Conservation (phyloP, 2,113 vertebrate species). For the Chroicocephalus ridibundus region DNA sequence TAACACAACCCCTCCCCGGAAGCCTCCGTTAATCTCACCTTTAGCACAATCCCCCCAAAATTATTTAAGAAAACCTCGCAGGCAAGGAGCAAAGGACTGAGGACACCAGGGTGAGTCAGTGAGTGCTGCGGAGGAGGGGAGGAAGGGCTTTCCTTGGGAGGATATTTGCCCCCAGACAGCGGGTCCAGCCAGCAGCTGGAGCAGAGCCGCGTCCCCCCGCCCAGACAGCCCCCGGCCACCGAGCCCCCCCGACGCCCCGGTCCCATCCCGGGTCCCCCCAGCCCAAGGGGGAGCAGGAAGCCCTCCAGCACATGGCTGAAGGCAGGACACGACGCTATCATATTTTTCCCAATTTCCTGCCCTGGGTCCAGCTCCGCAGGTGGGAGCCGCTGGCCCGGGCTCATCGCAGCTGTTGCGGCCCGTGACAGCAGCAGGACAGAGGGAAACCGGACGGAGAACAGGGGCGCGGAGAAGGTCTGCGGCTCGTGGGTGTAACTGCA, state of each 20-base stretch:
- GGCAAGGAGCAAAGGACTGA: neutral
- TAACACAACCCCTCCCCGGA: neutral
- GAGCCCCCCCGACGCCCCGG: accelerated
- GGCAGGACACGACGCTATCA: accelerated
- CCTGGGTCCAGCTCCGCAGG: neutral
- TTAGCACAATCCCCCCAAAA: no score
- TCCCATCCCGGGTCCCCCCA: accelerated
- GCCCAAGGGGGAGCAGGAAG: accelerated
- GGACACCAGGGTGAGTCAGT: neutral
- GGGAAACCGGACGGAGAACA: accelerated
- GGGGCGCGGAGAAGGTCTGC: neutral
- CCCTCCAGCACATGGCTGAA: accelerated
- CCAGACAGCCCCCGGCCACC: neutral
- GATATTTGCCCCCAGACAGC: neutral
- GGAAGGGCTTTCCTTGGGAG: neutral
- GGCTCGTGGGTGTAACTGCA: neutral
- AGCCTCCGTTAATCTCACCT: neutral
- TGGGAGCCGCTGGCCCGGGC: neutral
- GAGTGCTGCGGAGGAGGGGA: neutral
- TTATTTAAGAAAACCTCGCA: neutral
- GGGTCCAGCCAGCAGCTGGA: accelerated
- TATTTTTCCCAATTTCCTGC: neutral
- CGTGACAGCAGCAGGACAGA: accelerated
- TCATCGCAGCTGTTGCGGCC: accelerated
- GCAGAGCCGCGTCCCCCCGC: accelerated